Percentiles rank a stretch among this genome's conserved stretches.
Evolutionary conservation across 2,113 vertebrate genomes (phyloP).

Genomic region (Tursiops truncatus): DNA sequence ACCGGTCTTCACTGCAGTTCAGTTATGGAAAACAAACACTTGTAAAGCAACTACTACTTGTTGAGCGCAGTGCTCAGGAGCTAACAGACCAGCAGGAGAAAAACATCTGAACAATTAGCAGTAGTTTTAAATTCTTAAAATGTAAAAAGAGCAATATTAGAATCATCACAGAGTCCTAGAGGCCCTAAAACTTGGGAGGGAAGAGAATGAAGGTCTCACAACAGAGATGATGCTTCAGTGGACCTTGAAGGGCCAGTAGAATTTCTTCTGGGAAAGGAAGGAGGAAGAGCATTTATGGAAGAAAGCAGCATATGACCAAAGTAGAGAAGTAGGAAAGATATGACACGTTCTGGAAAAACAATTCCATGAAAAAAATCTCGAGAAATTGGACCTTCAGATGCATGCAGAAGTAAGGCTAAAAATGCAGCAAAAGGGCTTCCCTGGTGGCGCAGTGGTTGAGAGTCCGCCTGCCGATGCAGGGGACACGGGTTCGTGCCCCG

Average conservation of each 20-base stretch:
- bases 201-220: not conserved
- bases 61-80: not conserved
- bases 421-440: not conserved
- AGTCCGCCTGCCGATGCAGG: too few relatives aligned
- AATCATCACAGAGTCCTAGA: not conserved
- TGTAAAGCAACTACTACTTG: not conserved
- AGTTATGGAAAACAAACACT: not conserved
- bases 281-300: not conserved
- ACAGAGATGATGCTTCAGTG: not conserved
- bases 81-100: not conserved
- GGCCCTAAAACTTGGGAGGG: not conserved
- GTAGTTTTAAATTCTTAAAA: not conserved
- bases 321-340: not conserved
- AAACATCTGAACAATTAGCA: not conserved
- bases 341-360: not conserved
- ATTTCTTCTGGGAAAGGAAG: constrained; percentile 1
- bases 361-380: not conserved
- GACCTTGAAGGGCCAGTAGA: not conserved
- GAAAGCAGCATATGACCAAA: not conserved
- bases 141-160: not conserved
- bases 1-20: not conserved
- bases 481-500: too few relatives aligned
- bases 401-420: not conserved
- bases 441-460: too few relatives aligned
- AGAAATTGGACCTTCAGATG: not conserved